Percentiles rank a stretch among this genome's conserved stretches.
phyloP scores from a whole-genome alignment of 2,113 vertebrate genomes.

The Galemys pyrenaicus region DNA sequence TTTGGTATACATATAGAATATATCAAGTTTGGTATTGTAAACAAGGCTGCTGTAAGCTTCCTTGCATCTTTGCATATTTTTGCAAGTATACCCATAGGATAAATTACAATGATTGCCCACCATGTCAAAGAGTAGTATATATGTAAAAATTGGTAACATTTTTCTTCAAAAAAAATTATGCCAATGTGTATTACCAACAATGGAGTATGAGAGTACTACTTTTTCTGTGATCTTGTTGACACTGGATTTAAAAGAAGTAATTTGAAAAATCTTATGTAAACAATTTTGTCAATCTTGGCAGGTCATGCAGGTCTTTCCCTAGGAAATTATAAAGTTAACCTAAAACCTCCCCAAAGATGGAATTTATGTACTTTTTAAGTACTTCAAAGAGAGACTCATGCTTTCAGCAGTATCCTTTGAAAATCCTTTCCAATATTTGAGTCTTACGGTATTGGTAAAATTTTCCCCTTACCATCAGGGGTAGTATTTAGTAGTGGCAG shows the following conservation, averaged over 20 bases:
- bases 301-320: not conserved
- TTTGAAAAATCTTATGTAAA: slow-evolving; percentile 9
- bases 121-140: not conserved
- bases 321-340: not conserved
- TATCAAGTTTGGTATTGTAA: not conserved
- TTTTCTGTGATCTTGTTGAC: not conserved
- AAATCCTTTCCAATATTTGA: not conserved
- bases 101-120: slow-evolving; percentile 3
- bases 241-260: not conserved
- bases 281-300: not conserved
- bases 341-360: not conserved
- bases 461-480: not conserved
- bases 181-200: not conserved
- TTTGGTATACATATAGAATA: not conserved
- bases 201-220: not conserved
- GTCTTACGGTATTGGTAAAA: not conserved
- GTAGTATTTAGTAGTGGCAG: not conserved
- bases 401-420: not conserved
- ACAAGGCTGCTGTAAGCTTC: not conserved
- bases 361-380: slow-evolving; percentile 2
- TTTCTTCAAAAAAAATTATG: not conserved
- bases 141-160: not conserved
- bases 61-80: not conserved
- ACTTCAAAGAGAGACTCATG: not conserved
- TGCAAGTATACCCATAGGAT: not conserved